These are phyloP conservation scores for Montifringilla adamsi DNA, from an alignment of 2,113 vertebrate species.

Conservation along the genomic window DNA sequence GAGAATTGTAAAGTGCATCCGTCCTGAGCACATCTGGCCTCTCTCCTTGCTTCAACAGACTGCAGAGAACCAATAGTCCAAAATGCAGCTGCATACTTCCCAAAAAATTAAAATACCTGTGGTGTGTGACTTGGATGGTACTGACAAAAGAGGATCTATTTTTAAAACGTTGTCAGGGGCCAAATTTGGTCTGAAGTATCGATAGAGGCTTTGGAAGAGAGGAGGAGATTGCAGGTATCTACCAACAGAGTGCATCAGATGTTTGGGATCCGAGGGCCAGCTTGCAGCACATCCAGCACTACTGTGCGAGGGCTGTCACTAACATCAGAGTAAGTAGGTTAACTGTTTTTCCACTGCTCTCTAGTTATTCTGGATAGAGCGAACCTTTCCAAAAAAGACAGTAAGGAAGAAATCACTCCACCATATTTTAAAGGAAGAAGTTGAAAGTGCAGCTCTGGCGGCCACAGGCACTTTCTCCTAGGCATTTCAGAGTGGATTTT, in stretches of 20 bases:
- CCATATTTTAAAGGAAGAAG: constrained; percentile 65
- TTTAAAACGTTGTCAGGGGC: neutral
- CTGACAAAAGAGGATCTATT: constrained; percentile 4
- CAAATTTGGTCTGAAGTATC: neutral
- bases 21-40: neutral
- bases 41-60: neutral
- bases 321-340: constrained; percentile 75
- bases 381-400: constrained; percentile 56
- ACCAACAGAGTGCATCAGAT: constrained; percentile 64
- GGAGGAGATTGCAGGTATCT: constrained; percentile 45
- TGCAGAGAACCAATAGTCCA: neutral
- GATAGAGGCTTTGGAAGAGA: neutral
- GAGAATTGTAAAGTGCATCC: neutral
- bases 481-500: neutral
- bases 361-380: constrained; percentile 61
- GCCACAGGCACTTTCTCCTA: neutral
- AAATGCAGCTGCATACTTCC: neutral
- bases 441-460: constrained; percentile 4
- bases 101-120: neutral
- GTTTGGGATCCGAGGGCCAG: constrained; percentile 52
- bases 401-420: constrained; percentile 46
- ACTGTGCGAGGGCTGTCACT: constrained; percentile 47
- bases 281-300: constrained; percentile 7
- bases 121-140: neutral
- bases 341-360: constrained; percentile 77